These are phyloP conservation scores for Typhlichthys eigenmanni DNA, from an alignment of 2,797 vertebrate species.

Conservation along the genomic window DNA sequence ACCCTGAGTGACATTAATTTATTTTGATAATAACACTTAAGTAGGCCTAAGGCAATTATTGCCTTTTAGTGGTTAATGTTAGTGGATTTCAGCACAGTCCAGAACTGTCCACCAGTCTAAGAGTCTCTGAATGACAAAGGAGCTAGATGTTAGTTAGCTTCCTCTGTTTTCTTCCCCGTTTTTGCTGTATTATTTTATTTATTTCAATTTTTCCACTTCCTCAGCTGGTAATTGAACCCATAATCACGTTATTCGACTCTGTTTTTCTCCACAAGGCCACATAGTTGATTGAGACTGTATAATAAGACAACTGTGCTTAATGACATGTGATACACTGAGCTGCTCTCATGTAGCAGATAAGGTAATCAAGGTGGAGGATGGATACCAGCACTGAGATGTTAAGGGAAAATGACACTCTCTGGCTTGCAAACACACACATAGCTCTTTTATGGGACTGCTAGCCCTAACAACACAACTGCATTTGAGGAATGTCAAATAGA, in stretches of 20 bases:
- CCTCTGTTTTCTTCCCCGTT: not conserved
- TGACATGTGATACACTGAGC: not conserved
- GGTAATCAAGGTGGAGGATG: not conserved
- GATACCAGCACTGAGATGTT: not conserved
- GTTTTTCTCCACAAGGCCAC: not conserved
- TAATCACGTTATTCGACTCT: not conserved
- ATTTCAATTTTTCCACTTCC: not conserved
- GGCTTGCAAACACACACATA: slow-evolving; percentile 3
- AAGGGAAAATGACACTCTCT: slow-evolving; percentile 1
- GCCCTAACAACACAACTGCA: slow-evolving; percentile 35
- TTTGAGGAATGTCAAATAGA: slow-evolving; percentile 22
- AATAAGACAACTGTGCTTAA: not conserved
- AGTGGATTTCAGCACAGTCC: too few relatives aligned
- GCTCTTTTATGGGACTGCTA: slow-evolving; percentile 26
- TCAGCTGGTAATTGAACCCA: not conserved
- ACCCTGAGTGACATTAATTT: too few relatives aligned
- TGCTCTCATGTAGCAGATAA: not conserved
- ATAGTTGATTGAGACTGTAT: not conserved
- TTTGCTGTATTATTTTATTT: not conserved
- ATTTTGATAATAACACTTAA: too few relatives aligned
- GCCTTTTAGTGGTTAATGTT: too few relatives aligned
- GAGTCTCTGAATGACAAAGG: not conserved
- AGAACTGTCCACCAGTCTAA: not conserved
- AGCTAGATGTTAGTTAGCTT: not conserved
- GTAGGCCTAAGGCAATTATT: too few relatives aligned